Base-by-base conservation (phyloP, 2,113 vertebrate genomes). In the Gopherus flavomarginatus region DNA sequence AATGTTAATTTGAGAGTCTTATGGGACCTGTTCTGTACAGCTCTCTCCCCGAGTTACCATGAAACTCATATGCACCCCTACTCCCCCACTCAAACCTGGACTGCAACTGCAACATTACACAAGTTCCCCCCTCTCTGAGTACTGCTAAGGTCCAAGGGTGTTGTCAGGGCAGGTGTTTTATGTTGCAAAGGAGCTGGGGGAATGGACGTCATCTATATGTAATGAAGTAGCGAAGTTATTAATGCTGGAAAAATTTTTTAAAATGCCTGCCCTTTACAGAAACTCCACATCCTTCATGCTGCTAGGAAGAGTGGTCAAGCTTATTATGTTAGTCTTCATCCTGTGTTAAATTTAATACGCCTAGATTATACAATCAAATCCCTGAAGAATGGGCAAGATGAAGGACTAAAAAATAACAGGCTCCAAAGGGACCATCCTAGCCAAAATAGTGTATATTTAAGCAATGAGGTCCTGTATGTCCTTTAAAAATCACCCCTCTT, bases 281-380 rank as follows among this genome's bases (percentile, higher is more conserved):
- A 96, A 95, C 75, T 84, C 83, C 69, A 72, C 84, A 91, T 95
- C 94, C 83, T 96, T 97, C 95, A 72, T 95, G 93, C 90, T 0
- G 1, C 94, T 94, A 88, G 91, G 81, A 96, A 96, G 81, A 88
- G 81, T 91, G 84, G 95, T 92, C 97, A 96, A 81, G 91, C 93
- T 97, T 94, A 94, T 96, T 96, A 94, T 84, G 90, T 91, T 59
- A 91, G 91, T 95, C 90, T 96, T 97, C 96, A 95, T 94, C 92
- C 93, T 88, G 89, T 92, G 90, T 95, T 97, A 97, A 96, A 93
- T 86, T 96, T 83, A 96, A 92, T 96, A 90, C 93, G 96, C 89
- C 75, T 84, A 96, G 93, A 96, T 97, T 96, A 97, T 88, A 95
- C 94, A 93, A 90, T 84, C 93, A 94, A 97, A 96, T 97, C 96